Evolutionary conservation across 2,888 invertebrate species (phyloP).

Genomic region (Drosophila picticornis): DNA sequence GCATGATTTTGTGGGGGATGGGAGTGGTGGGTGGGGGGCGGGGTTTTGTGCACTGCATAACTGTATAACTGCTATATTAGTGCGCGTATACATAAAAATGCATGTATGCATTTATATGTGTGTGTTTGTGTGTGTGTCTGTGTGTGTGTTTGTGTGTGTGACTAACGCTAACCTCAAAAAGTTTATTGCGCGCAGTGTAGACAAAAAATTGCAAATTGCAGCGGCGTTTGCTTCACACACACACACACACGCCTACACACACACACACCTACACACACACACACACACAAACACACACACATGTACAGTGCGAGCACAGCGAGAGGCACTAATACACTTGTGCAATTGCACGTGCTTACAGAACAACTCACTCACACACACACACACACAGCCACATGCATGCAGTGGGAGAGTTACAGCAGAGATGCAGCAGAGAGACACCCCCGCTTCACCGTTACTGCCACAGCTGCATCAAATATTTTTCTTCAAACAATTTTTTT

Average conservation of each 20-base stretch:
- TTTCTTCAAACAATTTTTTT: slow-evolving; percentile 17
- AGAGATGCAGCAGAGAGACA: slow-evolving; percentile 50
- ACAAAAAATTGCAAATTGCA: slow-evolving; percentile 67
- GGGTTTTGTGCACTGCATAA: background rate
- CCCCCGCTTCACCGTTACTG: slow-evolving; percentile 38
- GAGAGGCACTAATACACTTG: slow-evolving; percentile 58
- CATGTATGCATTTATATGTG: background rate
- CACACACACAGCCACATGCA: slow-evolving; percentile 17
- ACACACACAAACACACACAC: no score
- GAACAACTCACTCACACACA: slow-evolving; percentile 22
- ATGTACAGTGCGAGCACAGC: slow-evolving; percentile 45
- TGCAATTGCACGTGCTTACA: slow-evolving; percentile 56
- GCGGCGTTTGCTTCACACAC: slow-evolving; percentile 38
- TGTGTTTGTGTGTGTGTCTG: slow-evolving; percentile 22
- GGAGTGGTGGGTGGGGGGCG: background rate
- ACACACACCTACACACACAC: slow-evolving; percentile 41
- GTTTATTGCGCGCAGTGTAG: slow-evolving; percentile 71
- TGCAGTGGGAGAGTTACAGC: slow-evolving; percentile 26
- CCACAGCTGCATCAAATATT: slow-evolving; percentile 31
- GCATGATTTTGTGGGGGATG: slow-evolving; percentile 14
- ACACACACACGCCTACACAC: slow-evolving; percentile 32
- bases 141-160: slow-evolving; percentile 23
- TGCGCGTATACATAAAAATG: slow-evolving; percentile 34
- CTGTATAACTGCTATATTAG: slow-evolving; percentile 53
- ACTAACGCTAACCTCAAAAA: slow-evolving; percentile 75